phyloP scores from a whole-genome alignment of 2,797 vertebrate genomes.

The Aplochiton taeniatus region DNA sequence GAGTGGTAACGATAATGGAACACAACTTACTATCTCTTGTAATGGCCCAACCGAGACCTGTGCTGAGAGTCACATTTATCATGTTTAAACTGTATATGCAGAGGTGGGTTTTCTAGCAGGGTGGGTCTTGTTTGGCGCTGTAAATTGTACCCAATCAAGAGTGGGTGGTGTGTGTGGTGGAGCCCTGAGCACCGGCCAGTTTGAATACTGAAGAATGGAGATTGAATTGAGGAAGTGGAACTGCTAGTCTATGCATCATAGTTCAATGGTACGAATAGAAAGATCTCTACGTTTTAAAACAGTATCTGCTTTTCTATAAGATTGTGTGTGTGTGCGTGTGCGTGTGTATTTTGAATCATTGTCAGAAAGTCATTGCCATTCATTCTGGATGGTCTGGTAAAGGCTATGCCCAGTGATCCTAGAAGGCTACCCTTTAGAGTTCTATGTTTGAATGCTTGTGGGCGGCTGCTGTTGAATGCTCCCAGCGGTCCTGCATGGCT shows the following conservation, averaged over 20 bases:
- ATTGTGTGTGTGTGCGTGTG: not conserved
- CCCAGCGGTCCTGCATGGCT: conserved; percentile 29
- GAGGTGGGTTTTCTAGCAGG: not conserved
- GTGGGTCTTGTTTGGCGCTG: too few species aligned
- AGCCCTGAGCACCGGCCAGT: not conserved
- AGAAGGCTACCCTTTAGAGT: conserved; percentile 63
- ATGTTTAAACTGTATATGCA: conserved; percentile 10
- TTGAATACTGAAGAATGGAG: too few species aligned
- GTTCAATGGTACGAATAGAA: too few species aligned
- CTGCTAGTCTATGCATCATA: not conserved
- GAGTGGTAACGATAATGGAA: conserved; percentile 8
- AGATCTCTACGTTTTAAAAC: too few species aligned
- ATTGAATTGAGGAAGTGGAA: not conserved
- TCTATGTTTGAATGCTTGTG: conserved; percentile 50
- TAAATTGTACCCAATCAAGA: conserved; percentile 26
- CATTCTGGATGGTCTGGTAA: conserved; percentile 42
- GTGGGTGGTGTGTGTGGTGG: conserved; percentile 37
- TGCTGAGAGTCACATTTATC: conserved; percentile 17
- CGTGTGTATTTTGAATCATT: not conserved
- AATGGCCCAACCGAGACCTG: conserved; percentile 7
- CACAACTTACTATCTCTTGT: conserved; percentile 14
- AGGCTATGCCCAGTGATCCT: conserved; percentile 60
- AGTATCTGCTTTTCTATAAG: not conserved
- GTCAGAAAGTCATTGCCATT: conserved; percentile 35
- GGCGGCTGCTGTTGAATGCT: conserved; percentile 35